Conservation (phyloP, 2,888 invertebrate genomes). For the Tridacna gigas region DNA sequence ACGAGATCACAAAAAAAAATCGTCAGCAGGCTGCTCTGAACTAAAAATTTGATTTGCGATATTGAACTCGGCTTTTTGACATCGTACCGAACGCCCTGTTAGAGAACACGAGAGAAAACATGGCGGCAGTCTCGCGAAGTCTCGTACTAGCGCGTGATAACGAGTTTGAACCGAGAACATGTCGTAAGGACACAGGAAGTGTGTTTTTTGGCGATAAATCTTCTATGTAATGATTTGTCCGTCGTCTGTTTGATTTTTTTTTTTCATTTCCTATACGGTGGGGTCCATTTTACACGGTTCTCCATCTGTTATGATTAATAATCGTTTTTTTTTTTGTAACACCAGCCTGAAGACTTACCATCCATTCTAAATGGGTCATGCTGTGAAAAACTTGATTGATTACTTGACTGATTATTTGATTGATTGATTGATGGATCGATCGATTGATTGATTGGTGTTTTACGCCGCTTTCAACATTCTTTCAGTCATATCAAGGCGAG, state of each 20-base stretch:
- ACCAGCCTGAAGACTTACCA: too few species aligned
- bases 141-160: constrained; percentile 57
- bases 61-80: constrained; percentile 51
- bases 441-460: too few species aligned
- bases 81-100: constrained; percentile 48
- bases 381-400: too few species aligned
- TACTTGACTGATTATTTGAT: too few species aligned
- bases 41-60: constrained; percentile 51
- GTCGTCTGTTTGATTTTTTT: background rate
- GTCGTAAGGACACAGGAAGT: constrained; percentile 56
- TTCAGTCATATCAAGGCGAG: too few species aligned
- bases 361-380: too few species aligned
- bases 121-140: constrained; percentile 54
- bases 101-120: constrained; percentile 41
- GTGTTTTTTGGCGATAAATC: constrained; percentile 62
- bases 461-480: too few species aligned
- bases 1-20: background rate
- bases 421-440: too few species aligned
- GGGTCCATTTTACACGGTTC: too few species aligned
- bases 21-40: background rate
- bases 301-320: too few species aligned
- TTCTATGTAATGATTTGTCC: constrained; percentile 30
- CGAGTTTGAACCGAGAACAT: constrained; percentile 54
- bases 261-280: too few species aligned
- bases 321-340: too few species aligned